Evolutionary conservation across 1,140 invertebrate genomes (phyloP), one percentile per base, ranked within the genome.

Genomic region (Globodera rostochiensis): DNA sequence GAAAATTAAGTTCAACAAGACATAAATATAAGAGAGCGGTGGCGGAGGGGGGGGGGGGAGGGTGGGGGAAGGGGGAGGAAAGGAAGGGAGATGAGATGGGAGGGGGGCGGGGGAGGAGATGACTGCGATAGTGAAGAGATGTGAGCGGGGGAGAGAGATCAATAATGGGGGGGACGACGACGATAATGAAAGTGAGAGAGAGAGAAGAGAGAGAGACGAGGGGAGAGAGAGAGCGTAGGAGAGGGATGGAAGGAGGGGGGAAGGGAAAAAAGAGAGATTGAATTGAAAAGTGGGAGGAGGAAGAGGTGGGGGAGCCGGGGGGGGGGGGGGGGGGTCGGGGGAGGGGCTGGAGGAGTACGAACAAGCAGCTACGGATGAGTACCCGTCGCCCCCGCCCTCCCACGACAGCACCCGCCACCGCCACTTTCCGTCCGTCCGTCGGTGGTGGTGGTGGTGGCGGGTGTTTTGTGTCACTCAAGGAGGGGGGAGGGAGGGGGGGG

Each of bases 1-100:
- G 50, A 64, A 64, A 64, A 64, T 64, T 64, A 64, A 64, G 19
- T 46, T 74, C 21, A 74, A 74, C 49, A 53, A 47, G 49, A 76
- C 45, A 76, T 49, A 60, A 53, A 45, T 45, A n/a, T 60, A n/a
- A 50, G 47, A 75, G 15, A 75, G 64, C 6, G 64, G 9, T 36
- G 60, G 60, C 21, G 25, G 11, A 36, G 11, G 13, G 60, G 11
- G 13, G 74, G 64, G 9, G 57, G 57, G 57, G 57, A 15, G 11
- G 57, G 57, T 15, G 57, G 57, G 7, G 57, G 11, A 15, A 60
- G 11, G 64, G 50, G 46, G 13, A 47, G 64, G 13, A 50, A 15
- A 45, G 46, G 21, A 50, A 2, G 25, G 2, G 25, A 36, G 25
- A 36, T 36, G 25, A 36, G 25, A 36, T 36, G 25, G 25, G 25